phyloP scores from a whole-genome alignment of 2,113 vertebrate species.

The Chloebia gouldiae region DNA sequence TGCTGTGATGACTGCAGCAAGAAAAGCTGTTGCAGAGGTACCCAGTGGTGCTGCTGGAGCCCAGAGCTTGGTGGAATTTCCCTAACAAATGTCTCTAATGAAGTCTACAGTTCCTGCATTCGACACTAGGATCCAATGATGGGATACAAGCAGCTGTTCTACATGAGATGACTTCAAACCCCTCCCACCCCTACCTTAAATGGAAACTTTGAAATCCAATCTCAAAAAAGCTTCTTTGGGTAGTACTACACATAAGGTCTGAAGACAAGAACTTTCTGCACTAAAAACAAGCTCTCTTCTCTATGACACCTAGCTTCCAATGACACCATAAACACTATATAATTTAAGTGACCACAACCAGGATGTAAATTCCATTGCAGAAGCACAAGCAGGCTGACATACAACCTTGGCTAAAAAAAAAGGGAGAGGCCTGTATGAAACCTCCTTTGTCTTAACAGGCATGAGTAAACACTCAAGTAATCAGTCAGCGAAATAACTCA shows the following conservation, averaged over 20 bases:
- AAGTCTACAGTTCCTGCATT: neutral
- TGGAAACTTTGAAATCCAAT: neutral
- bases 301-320: neutral
- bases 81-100: neutral
- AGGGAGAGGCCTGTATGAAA: neutral
- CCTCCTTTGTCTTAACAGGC: neutral
- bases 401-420: neutral
- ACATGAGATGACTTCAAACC: neutral
- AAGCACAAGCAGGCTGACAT: neutral
- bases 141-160: neutral
- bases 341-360: neutral
- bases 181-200: neutral
- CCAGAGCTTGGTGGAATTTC: neutral
- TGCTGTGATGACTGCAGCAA: neutral
- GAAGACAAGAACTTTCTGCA: neutral
- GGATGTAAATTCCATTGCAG: neutral
- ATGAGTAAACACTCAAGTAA: neutral
- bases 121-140: rapidly evolving
- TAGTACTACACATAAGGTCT: neutral
- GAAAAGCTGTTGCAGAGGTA: neutral
- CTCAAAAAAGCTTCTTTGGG: neutral
- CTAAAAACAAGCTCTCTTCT: neutral
- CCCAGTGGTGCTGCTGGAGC: neutral
- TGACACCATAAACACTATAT: neutral
- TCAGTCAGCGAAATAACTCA: neutral